Percentiles rank a stretch among this genome's conserved stretches.
phyloP scores from a whole-genome alignment of 2,113 vertebrate species.

The Coturnix japonica region DNA sequence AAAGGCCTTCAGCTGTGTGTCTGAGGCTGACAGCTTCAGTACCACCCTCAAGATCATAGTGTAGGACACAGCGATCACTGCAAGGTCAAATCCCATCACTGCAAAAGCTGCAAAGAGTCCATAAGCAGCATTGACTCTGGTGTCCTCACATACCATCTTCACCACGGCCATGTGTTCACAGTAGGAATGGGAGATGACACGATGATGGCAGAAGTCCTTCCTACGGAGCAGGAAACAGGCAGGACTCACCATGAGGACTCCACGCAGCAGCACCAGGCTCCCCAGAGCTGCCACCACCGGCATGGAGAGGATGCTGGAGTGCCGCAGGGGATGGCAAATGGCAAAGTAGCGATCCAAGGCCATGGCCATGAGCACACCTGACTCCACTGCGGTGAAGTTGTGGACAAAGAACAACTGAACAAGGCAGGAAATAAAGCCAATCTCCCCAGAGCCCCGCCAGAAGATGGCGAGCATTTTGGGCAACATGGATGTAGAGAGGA shows the following conservation, averaged over 20 bases:
- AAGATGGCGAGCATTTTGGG: conserved; percentile 55
- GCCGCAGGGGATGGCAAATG: no score
- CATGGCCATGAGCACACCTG: no score
- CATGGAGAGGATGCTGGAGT: no score
- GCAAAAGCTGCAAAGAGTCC: conserved; percentile 14
- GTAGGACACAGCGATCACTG: conserved; percentile 25
- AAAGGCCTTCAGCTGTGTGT: conserved; percentile 48
- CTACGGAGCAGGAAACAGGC: neutral
- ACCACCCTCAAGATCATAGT: conserved; percentile 41
- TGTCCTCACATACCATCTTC: no score
- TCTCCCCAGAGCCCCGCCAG: conserved; percentile 38
- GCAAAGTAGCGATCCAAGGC: no score
- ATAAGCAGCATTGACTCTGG: no score
- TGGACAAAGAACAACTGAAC: conserved; percentile 68
- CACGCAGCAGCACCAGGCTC: no score
- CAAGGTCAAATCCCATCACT: neutral
- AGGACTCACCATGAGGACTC: neutral
- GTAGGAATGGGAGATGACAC: no score
- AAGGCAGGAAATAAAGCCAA: conserved; percentile 57
- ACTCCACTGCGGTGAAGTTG: neutral
- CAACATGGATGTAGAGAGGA: conserved; percentile 16
- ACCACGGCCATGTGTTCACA: no score
- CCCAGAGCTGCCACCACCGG: no score
- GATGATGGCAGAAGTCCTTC: neutral
- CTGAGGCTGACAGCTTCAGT: neutral